Conservation (phyloP, 2,113 vertebrate species). For the Elephas maximus region DNA sequence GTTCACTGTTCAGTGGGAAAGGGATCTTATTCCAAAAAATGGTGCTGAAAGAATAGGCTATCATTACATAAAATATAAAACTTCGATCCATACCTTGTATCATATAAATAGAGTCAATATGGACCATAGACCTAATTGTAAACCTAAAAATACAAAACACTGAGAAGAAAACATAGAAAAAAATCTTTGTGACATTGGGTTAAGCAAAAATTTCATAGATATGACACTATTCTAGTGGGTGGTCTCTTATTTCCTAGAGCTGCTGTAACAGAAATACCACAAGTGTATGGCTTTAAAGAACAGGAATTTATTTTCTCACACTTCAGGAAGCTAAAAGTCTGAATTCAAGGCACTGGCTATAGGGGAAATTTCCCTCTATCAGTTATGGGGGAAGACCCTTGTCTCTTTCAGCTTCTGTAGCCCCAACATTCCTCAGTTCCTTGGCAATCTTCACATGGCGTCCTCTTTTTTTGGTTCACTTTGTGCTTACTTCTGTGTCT, state of each 20-base stretch:
- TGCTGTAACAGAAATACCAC: too few species aligned
- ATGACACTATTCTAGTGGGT: not conserved
- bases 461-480: too few species aligned
- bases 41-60: not conserved
- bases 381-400: too few species aligned
- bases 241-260: too few species aligned
- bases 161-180: not conserved
- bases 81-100: not conserved
- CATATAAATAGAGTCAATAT: not conserved
- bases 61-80: not conserved
- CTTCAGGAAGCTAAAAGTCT: too few species aligned
- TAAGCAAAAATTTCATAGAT: not conserved
- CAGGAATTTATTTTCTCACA: not conserved
- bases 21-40: not conserved
- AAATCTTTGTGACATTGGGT: not conserved
- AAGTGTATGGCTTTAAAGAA: too few species aligned
- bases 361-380: too few species aligned
- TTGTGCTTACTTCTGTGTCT: too few species aligned
- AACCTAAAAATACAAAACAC: not conserved
- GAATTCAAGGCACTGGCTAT: too few species aligned
- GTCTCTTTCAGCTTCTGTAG: too few species aligned
- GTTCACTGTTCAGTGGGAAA: not conserved
- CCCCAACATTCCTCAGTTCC: too few species aligned
- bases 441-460: too few species aligned
- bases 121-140: not conserved